These are phyloP conservation scores for Laticauda laticaudata DNA, from an alignment of 2,113 vertebrate genomes.

Conservation along the genomic window DNA sequence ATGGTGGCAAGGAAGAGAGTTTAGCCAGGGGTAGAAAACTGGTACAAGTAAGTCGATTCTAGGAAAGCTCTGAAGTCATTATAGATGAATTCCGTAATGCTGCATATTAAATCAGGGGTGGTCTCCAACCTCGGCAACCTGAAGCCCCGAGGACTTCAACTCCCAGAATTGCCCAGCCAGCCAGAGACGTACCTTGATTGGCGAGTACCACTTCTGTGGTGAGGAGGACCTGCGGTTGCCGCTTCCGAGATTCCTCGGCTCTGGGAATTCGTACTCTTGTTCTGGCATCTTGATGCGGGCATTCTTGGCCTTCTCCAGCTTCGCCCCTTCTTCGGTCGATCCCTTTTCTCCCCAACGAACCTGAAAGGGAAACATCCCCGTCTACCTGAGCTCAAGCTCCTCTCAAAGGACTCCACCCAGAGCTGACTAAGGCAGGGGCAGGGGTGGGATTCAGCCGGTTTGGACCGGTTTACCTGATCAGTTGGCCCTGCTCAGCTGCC, in stretches of 20 bases:
- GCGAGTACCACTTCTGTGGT: slow-evolving; percentile 92
- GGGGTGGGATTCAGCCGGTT: no score
- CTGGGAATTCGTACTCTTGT: slow-evolving; percentile 81
- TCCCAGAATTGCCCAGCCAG: no score
- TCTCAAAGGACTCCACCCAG: not conserved
- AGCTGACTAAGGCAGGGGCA: no score
- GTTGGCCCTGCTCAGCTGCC: no score
- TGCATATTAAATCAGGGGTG: no score
- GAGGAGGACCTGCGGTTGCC: slow-evolving; percentile 75
- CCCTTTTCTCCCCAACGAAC: slow-evolving; percentile 98
- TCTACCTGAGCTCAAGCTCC: not conserved
- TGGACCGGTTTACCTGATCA: no score
- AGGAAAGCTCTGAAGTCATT: not conserved
- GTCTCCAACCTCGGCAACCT: no score
- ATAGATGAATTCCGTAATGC: not conserved
- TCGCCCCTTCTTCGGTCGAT: slow-evolving; percentile 96
- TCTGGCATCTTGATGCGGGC: slow-evolving; percentile 96
- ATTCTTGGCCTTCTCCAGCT: slow-evolving; percentile 96
- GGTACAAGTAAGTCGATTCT: not conserved
- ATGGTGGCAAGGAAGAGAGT: not conserved
- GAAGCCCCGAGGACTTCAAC: no score
- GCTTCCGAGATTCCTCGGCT: slow-evolving; percentile 82
- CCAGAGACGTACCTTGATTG: slow-evolving; percentile 83
- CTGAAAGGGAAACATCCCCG: slow-evolving; percentile 58
- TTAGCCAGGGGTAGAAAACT: not conserved